Base-by-base conservation (phyloP, 2,888 invertebrate species). In the Scotopteryx bipunctaria region DNA sequence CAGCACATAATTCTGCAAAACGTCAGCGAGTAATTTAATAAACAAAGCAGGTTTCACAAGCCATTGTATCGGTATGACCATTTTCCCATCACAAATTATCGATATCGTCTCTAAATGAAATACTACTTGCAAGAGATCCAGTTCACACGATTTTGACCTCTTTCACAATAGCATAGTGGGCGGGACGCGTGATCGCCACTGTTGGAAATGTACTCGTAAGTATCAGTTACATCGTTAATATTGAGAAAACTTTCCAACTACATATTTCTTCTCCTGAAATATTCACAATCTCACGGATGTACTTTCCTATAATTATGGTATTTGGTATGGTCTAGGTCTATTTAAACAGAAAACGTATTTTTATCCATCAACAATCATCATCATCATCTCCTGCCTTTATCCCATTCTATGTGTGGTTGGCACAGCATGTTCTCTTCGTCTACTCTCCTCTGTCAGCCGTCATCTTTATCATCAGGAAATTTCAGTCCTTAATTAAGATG, bases 111-210 rank as follows among this genome's bases (percentile, higher is more conserved):
- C 36, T 53, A 56, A 46, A 56, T 62, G 59, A 59, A 62, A 55
- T 51, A 61, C 27, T 58, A 49, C 55, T 54, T 44, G 51, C 46
- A 46, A 55, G 49, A 59, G 51, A 58, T 59, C 43, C 56, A 62
- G 62, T 62, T 62, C 62, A 57, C 62, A 62, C 62, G 62, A 59
- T 53, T 49, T 47, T 62, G 62, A 62, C 62, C 62, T 41, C 38
- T 62, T 62, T 58, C 56, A 54, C 59, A 62, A 62, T 57, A 42
- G 44, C 49, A 44, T 55, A 48, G 59, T 62, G 59, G 62, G 62
- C 58, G 62, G 59, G 40, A 54, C 48, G 43, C 48, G 50, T 51
- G 47, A 54, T 54, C 53, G 53, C 53, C 53, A 54, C 53, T 48
- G 53, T 54, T 35, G 38, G 38, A 40, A 43, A 27, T 5, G 1